These are phyloP conservation scores for Agapostemon virescens DNA, from an alignment of 2,888 invertebrate genomes.

Conservation along the genomic window DNA sequence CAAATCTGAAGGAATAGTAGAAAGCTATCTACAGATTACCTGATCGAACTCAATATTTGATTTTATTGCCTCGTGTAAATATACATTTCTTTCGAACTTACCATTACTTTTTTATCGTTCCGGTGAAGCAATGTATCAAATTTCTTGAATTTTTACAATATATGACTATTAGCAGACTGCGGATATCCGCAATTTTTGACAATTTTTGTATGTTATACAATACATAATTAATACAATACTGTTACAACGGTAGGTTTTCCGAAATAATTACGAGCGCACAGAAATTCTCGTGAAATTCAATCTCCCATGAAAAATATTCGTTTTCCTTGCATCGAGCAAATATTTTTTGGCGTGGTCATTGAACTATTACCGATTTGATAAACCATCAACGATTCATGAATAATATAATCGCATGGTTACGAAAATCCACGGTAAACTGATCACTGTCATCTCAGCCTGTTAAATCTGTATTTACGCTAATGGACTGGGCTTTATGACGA, in stretches of 20 bases:
- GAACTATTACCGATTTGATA: conserved; percentile 31
- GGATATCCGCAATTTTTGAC: no score
- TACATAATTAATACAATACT: no score
- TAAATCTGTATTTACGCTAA: conserved; percentile 62
- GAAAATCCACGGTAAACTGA: conserved; percentile 36
- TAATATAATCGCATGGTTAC: conserved; percentile 42
- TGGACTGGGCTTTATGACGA: conserved; percentile 44
- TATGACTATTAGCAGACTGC: no score
- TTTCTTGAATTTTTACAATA: no score
- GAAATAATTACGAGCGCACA: background rate
- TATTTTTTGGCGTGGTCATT: conserved; percentile 2
- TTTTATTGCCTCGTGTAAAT: no score
- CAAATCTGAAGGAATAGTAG: no score
- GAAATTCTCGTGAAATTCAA: background rate
- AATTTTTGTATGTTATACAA: no score
- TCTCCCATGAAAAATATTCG: background rate
- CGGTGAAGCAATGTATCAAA: no score
- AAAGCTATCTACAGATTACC: no score
- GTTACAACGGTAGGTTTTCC: background rate
- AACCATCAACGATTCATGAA: conserved; percentile 42
- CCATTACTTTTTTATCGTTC: no score
- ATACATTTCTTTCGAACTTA: no score
- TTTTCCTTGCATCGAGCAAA: background rate
- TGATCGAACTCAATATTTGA: no score
- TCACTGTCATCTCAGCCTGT: conserved; percentile 59